These are phyloP conservation scores for Actinia equina DNA, from an alignment of 64 coral and sea anemone species.

Conservation along the genomic window DNA sequence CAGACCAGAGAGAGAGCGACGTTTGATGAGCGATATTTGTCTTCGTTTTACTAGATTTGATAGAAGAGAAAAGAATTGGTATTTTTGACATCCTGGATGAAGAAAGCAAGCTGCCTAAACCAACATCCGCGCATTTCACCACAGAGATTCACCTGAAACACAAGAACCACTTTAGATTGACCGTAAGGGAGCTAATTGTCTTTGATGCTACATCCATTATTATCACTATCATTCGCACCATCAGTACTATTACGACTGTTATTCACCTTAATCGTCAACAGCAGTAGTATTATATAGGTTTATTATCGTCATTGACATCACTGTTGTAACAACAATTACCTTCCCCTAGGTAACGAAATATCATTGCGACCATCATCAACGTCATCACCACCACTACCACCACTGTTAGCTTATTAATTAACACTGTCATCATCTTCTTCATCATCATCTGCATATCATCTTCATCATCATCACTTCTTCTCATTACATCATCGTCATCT, in stretches of 20 bases:
- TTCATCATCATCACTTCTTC: no score
- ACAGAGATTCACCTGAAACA: constrained; percentile 91
- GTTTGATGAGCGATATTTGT: background rate
- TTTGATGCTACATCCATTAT: no score
- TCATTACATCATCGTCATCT: no score
- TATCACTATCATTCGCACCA: no score
- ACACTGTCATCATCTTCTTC: background rate
- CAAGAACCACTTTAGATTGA: constrained; percentile 90
- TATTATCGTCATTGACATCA: background rate
- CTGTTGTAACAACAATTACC: background rate
- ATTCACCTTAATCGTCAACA: background rate
- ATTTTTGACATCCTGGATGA: constrained; percentile 90
- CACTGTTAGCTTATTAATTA: background rate
- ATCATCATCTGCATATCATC: background rate
- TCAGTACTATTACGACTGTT: background rate
- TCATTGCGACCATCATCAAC: background rate
- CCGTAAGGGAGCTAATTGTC: constrained; percentile 24
- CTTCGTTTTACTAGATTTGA: constrained; percentile 44
- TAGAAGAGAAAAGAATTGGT: constrained; percentile 86
- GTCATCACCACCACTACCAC: background rate
- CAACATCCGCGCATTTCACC: constrained; percentile 88
- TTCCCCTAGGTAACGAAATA: no score
- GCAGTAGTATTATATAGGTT: no score
- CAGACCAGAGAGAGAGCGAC: no score
- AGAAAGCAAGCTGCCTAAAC: constrained; percentile 97